Percentiles rank a stretch among this genome's conserved stretches.
phyloP scores from a whole-genome alignment of 2,888 invertebrate species.

The Eupithecia tripunctaria region DNA sequence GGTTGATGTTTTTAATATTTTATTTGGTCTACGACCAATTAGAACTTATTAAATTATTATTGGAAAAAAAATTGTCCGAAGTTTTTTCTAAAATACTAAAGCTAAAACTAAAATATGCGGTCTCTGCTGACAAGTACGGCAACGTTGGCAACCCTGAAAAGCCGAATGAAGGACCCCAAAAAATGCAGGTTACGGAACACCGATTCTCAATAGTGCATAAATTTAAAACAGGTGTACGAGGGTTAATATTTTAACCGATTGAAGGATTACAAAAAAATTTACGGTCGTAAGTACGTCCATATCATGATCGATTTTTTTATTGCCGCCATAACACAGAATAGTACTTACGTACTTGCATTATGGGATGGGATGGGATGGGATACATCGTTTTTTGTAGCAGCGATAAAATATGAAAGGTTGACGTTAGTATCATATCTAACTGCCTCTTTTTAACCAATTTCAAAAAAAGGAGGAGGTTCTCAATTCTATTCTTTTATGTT shows the following conservation, averaged over 20 bases:
- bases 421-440: neutral
- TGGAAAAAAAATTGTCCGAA: no score
- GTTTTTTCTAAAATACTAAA: no score
- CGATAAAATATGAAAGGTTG: constrained; percentile 40
- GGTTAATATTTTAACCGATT: constrained; percentile 61
- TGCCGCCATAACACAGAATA: constrained; percentile 46
- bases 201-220: constrained; percentile 69
- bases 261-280: constrained; percentile 46
- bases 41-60: neutral
- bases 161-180: constrained; percentile 41
- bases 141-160: neutral
- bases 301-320: constrained; percentile 50
- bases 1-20: no score
- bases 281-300: constrained; percentile 32
- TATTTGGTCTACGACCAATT: neutral
- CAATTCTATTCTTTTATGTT: no score
- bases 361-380: no score
- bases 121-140: neutral
- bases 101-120: neutral
- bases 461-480: no score
- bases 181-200: constrained; percentile 76
- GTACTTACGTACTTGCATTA: constrained; percentile 41
- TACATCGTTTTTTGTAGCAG: constrained; percentile 45
- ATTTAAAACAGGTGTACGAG: constrained; percentile 75
- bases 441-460: no score